These are phyloP conservation scores for Eupithecia tripunctaria DNA, from an alignment of 2,888 invertebrate genomes.

Conservation along the genomic window DNA sequence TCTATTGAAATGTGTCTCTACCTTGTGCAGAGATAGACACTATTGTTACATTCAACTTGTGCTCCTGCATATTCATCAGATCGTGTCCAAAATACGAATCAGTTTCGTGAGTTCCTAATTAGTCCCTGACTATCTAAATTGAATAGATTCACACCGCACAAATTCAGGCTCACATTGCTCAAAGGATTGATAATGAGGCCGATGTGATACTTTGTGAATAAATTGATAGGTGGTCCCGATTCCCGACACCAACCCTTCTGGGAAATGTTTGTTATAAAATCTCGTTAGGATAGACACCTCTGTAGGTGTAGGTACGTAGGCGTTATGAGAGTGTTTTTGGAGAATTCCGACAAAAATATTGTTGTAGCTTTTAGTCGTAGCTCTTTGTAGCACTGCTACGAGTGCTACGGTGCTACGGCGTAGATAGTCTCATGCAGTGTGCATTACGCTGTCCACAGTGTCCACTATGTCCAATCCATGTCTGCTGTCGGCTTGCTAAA, in stretches of 20 bases:
- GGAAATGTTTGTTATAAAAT: constrained; percentile 17
- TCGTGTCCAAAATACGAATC: constrained; percentile 11
- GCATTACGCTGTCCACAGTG: constrained; percentile 8
- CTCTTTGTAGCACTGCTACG: constrained; percentile 14
- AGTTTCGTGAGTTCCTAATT: constrained; percentile 9
- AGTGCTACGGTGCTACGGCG: constrained; percentile 12
- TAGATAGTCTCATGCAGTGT: not conserved
- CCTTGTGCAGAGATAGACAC: not conserved
- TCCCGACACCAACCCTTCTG: constrained; percentile 7
- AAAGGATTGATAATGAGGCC: not conserved
- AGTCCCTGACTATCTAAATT: constrained; percentile 8
- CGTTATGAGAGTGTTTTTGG: not conserved
- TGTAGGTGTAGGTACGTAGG: too few relatives aligned
- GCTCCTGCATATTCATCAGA: constrained; percentile 14
- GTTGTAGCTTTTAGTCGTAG: constrained; percentile 19
- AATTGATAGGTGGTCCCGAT: constrained; percentile 10
- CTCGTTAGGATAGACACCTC: constrained; percentile 3
- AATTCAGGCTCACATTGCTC: not conserved
- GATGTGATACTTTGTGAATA: constrained; percentile 15
- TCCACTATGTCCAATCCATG: constrained; percentile 7
- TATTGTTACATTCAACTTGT: constrained; percentile 6
- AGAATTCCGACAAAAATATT: not conserved
- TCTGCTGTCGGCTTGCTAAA: constrained; percentile 19
- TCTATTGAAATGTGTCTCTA: not conserved
- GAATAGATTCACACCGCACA: not conserved